Base-by-base conservation (phyloP, 92 coral and sea anemone genomes). In the Palythoa caribaeorum region DNA sequence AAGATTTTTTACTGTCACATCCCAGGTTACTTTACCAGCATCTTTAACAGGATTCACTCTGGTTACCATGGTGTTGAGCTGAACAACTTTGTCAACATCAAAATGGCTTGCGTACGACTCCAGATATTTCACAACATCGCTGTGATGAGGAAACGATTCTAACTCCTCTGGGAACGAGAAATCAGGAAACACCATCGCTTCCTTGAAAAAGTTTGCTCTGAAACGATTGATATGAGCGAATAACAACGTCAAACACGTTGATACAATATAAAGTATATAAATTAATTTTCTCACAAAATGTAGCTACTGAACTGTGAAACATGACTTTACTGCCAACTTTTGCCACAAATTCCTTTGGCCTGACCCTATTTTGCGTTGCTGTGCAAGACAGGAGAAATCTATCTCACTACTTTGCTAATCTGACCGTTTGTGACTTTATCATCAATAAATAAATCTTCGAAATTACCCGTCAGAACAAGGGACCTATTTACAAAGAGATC, bases 121-220 rank as follows among this genome's bases (percentile, higher is more conserved):
- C 19, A 96, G 91, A 73, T 96, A 96, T 79, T 88, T 75, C 37
- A 66, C 53, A 36, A 96, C 94, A 38, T 90, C 90, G 65, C 76
- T 76, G 38, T 92, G 93, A n/a, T 66, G 78, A 78, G 93, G 55
- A 66, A 86, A 92, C 8, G 95, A 92, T 38, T 62, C 83, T 76
- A 92, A 40, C 7, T 92, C 83, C 16, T 88, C 84, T 65, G 98
- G 92, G 87, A 90, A 94, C 28, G 97, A 91, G 50, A 92, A 89
- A 74, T 89, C 98, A 9, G 97, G 98, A 75, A 89, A 96, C 1
- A 92, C 91, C 95, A 94, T 94, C 9, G 92, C 92, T 79, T 96
- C 90, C 60, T 91, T 94, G 6, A 94, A 96, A 54, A 92, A 89
- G 83, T 96, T 94, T 51, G 94, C 92, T 73, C 97, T 96, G 76